Percentiles rank a stretch among this genome's conserved stretches.
Conservation (phyloP, 2,797 vertebrate species). For the Coregonus ussuriensis region DNA sequence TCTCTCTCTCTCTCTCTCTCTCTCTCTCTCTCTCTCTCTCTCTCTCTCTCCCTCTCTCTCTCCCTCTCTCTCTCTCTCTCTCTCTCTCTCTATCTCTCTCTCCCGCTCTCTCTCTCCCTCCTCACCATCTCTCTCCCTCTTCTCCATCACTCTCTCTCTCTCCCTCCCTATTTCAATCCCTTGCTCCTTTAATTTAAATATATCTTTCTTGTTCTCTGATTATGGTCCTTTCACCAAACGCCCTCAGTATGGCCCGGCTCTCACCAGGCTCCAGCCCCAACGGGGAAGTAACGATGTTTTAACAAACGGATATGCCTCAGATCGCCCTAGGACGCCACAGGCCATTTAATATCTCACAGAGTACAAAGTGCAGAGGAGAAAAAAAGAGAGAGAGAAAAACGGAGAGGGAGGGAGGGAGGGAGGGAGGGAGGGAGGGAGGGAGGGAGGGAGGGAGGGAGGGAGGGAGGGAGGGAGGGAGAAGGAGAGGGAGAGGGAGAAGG, state of each 20-base stretch:
- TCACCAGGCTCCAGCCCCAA: constrained; percentile 13
- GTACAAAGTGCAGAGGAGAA: constrained; percentile 65
- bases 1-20: too few relatives aligned
- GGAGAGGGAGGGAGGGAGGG: not conserved
- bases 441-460: not conserved
- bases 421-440: not conserved
- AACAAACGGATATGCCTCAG: constrained; percentile 58
- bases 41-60: constrained; percentile 52
- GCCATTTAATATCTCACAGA: constrained; percentile 73
- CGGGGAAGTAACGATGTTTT: constrained; percentile 70
- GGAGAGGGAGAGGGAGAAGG: too few relatives aligned
- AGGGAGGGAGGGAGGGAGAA: not conserved
- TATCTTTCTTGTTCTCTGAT: constrained; percentile 67
- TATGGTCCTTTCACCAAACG: constrained; percentile 64
- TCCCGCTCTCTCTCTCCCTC: not conserved
- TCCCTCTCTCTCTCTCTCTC: constrained; percentile 17
- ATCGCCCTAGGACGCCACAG: constrained; percentile 58
- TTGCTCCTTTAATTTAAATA: constrained; percentile 60
- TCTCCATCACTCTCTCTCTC: not conserved
- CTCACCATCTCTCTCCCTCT: constrained; percentile 10
- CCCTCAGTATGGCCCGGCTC: constrained; percentile 35
- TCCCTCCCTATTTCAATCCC: constrained; percentile 33
- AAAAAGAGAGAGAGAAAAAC: constrained; percentile 44
- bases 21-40: constrained; percentile 26
- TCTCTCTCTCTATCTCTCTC: not conserved